Base-by-base conservation (phyloP, 1,140 invertebrate species). In the Bombus breviceps region DNA sequence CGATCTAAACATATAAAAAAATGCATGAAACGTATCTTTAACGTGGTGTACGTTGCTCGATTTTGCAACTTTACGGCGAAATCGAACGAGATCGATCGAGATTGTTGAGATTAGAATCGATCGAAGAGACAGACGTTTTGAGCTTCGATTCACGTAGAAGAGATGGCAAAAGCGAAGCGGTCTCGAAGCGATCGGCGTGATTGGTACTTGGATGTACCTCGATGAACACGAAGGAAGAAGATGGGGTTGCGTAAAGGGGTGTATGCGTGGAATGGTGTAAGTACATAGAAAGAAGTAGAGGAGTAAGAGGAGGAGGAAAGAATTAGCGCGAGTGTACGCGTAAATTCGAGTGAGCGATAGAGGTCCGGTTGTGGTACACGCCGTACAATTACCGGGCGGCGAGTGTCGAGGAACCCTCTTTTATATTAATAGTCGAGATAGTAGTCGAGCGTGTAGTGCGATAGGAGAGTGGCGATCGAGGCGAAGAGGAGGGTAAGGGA, bases 341-440 rank as follows among this genome's bases (percentile, higher is more conserved):
- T 80, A 90, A 90, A 90, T 90, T 77, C 76, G 84, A 90, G 87
- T 86, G 79, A 74, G 83, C 79, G 68, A 85, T 84, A 90, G 79
- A 85, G 43, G 75, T 57, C 83, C 87, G 76, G 59, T 79, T 78
- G 69, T 69, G 66, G 37, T 77, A 84, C 75, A 78, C 85, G 86
- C 78, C 84, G 86, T 74, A 81, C 92, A 94, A 94, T 94, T 94
- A 94, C 94, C 92, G 92, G 91, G 92, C 91, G 90, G 92, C 84
- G 90, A 95, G 94, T 94, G 94, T 93, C 93, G 94, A 94, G 94
- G 94, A 94, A 95, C 93, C 94, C 93, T 91, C 90, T 94, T 94
- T 94, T 94, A 94, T 95, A 94, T 95, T 95, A 95, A 95, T 95
- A 95, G 94, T 94, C 93, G 91, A 94, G 91, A 92, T 91, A 90